Evolutionary conservation across 2,888 invertebrate genomes (phyloP).

Genomic region (Pammene aurita): DNA sequence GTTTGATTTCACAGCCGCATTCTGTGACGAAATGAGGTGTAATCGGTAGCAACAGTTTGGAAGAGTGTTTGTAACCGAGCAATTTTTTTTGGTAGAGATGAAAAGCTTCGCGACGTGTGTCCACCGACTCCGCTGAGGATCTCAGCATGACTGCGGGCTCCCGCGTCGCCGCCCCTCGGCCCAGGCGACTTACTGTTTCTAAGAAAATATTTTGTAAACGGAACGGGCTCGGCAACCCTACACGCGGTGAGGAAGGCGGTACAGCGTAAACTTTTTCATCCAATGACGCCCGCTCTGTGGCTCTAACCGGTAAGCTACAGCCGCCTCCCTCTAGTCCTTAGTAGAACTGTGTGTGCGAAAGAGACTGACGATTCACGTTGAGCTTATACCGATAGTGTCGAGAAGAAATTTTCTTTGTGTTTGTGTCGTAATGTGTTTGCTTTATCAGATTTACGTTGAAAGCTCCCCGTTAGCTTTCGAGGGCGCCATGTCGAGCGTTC

Average conservation of each 20-base stretch:
- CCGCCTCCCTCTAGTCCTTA: slow-evolving; percentile 58
- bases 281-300: slow-evolving; percentile 63
- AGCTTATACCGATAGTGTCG: slow-evolving; percentile 58
- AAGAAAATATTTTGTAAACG: slow-evolving; percentile 70
- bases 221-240: slow-evolving; percentile 67
- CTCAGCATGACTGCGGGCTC: slow-evolving; percentile 83
- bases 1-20: slow-evolving; percentile 56
- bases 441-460: slow-evolving; percentile 83
- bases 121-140: slow-evolving; percentile 78
- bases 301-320: slow-evolving; percentile 46
- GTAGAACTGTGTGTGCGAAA: slow-evolving; percentile 45
- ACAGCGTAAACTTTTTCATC: slow-evolving; percentile 71
- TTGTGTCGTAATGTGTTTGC: slow-evolving; percentile 78
- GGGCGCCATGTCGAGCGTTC: slow-evolving; percentile 66
- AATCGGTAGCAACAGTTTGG: slow-evolving; percentile 64
- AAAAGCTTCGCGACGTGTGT: slow-evolving; percentile 78
- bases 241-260: slow-evolving; percentile 70
- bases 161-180: slow-evolving; percentile 80
- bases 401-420: slow-evolving; percentile 79
- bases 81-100: slow-evolving; percentile 73
- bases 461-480: slow-evolving; percentile 78
- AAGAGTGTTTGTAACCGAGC: slow-evolving; percentile 69
- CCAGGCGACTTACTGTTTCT: slow-evolving; percentile 79
- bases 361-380: slow-evolving; percentile 50
- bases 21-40: slow-evolving; percentile 51